phyloP scores from a whole-genome alignment of 2,888 invertebrate species.

The Lasius platythorax region DNA sequence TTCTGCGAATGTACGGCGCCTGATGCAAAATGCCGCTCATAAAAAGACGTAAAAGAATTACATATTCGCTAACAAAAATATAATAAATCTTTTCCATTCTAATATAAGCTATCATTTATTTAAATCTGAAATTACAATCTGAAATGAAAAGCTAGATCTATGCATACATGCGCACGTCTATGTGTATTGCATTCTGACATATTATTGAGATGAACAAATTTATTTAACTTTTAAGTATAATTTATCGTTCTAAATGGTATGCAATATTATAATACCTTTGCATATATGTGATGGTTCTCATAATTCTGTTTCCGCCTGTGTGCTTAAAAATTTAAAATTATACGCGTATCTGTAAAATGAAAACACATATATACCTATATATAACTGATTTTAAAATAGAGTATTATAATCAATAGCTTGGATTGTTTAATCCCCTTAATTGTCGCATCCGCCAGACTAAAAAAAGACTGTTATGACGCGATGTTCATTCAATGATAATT shows the following conservation, averaged over 20 bases:
- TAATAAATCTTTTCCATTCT: neutral
- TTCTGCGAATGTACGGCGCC: constrained; percentile 29
- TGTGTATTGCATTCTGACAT: neutral
- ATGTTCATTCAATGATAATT: constrained; percentile 42
- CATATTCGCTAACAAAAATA: constrained; percentile 12
- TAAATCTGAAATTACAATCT: neutral
- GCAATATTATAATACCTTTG: neutral
- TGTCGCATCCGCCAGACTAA: neutral
- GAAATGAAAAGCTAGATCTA: neutral
- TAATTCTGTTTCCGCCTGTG: neutral
- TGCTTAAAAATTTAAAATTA: neutral
- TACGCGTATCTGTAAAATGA: neutral
- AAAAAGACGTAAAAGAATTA: constrained; percentile 26
- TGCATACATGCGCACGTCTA: neutral
- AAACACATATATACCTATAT: neutral
- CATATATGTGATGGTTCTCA: neutral
- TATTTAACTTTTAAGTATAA: neutral
- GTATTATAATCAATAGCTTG: neutral
- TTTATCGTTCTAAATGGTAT: neutral
- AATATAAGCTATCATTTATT: neutral
- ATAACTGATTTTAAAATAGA: constrained; percentile 18
- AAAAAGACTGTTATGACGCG: neutral
- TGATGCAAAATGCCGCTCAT: constrained; percentile 38
- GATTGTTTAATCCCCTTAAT: constrained; percentile 21
- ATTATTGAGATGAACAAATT: neutral